Base-by-base conservation (phyloP, 2,113 vertebrate species). In the Eptatretus burgeri region DNA sequence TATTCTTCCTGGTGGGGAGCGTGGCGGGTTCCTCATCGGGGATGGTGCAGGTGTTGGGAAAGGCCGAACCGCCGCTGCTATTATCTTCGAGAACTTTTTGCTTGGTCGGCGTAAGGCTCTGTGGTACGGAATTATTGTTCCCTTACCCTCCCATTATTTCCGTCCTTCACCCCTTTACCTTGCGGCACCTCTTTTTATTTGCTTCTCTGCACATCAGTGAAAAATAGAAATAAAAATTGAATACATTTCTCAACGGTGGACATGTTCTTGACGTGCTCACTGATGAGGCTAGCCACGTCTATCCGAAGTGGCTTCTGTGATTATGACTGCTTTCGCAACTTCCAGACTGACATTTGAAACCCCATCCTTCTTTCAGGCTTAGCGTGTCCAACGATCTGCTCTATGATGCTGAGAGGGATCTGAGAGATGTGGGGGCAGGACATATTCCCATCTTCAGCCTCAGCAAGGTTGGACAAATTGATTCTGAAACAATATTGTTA, bases 1-100 rank as follows among this genome's bases (percentile, higher is more conserved):
- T 19, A 3, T 60, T 19, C 56, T 60, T 60, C 56, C 56, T 19
- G 19, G 19, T 60, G 56, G 56, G 56, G n/a, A 60, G 56, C 56
- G 56, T 60, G 56, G n/a, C n/a, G 56, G 56, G n/a, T 60, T 60
- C 56, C 56, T 60, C n/a, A 60, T 60, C 12, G 56, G 56, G 19
- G 56, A 60, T 20, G 56, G 56, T 17, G 56, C 56, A n/a, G 56
- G 56, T 17, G 56, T 60, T 60, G 56, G 56, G n/a, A 60, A 60
- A 60, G 56, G 56, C 56, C 56, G 56, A n/a, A 60, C 56, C 12
- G 56, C 19, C 9, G 56, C 56, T 60, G 56, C n/a, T 17, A 60
- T 60, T 12, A 60, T 60, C 56, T 20, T 60, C 9, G 56, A 60
- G 19, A 60, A 60, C 56, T 60, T 17, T 20, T 60, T n/a, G n/a